These are phyloP conservation scores for Craseonycteris thonglongyai DNA, from an alignment of 2,113 vertebrate species.

Conservation along the genomic window DNA sequence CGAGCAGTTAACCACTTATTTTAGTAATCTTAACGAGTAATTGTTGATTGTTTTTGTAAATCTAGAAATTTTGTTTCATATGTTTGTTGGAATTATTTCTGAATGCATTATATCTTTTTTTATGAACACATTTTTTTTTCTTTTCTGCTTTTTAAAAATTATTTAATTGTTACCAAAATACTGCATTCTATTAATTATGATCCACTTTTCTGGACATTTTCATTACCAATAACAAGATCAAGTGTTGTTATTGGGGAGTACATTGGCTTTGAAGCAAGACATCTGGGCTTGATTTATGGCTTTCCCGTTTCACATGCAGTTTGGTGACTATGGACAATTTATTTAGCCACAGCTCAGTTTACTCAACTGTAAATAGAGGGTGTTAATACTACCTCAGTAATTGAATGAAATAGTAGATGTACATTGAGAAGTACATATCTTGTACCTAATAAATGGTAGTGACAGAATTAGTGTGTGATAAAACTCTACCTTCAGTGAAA, in stretches of 20 bases:
- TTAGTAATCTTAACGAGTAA: neutral
- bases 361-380: neutral
- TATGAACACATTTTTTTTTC: no score
- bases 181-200: neutral
- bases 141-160: neutral
- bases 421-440: neutral
- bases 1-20: neutral
- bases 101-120: neutral
- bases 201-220: neutral
- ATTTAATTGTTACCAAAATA: neutral
- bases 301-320: neutral
- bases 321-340: conserved; percentile 9
- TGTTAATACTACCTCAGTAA: conserved; percentile 9
- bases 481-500: conserved; percentile 23
- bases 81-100: neutral
- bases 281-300: neutral
- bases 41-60: neutral
- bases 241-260: neutral
- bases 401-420: neutral
- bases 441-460: conserved; percentile 6
- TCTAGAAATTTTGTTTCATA: neutral
- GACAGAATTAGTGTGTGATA: conserved; percentile 17
- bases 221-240: neutral
- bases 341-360: conserved; percentile 8
- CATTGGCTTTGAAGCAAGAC: neutral